Percentiles rank a stretch among this genome's conserved stretches.
These are phyloP conservation scores for Chrysina gloriosa DNA, from an alignment of 2,888 invertebrate genomes.

Conservation along the genomic window DNA sequence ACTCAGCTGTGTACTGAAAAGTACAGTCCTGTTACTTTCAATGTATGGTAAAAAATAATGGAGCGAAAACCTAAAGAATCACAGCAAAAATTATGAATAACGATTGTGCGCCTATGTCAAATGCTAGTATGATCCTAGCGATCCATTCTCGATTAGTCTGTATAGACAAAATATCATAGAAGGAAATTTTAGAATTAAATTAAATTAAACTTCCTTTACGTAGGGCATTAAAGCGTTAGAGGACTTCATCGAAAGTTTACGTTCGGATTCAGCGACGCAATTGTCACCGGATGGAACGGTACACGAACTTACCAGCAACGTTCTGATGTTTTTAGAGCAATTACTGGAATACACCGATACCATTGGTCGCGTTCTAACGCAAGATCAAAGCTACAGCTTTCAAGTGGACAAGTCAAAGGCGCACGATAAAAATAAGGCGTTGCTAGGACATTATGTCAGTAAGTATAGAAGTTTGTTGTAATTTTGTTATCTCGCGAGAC, in stretches of 20 bases:
- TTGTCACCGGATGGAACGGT: conserved; percentile 98
- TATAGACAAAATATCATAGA: too few species aligned
- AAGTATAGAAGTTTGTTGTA: conserved; percentile 57
- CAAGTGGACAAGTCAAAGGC: conserved; percentile 67
- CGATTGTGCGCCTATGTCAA: too few species aligned
- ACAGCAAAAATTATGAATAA: too few species aligned
- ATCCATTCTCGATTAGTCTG: too few species aligned
- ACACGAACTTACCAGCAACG: conserved; percentile 94
- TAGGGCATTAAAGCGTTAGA: conserved; percentile 91
- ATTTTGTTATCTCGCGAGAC: too few species aligned
- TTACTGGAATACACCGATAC: conserved; percentile 82
- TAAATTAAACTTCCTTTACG: background rate
- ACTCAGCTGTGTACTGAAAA: too few species aligned
- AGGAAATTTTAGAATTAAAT: too few species aligned
- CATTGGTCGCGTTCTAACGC: conserved; percentile 75
- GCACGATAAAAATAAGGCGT: conserved; percentile 71
- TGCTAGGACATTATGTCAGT: conserved; percentile 88
- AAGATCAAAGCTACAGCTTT: conserved; percentile 70
- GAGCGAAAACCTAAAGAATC: too few species aligned
- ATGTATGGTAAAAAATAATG: too few species aligned
- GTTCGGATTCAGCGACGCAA: conserved; percentile 79
- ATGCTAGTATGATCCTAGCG: too few species aligned
- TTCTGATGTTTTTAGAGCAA: conserved; percentile 91
- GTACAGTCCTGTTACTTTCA: too few species aligned
- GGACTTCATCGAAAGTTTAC: conserved; percentile 91